Conservation (phyloP, 2,113 vertebrate genomes). For the Orthonyx spaldingii region DNA sequence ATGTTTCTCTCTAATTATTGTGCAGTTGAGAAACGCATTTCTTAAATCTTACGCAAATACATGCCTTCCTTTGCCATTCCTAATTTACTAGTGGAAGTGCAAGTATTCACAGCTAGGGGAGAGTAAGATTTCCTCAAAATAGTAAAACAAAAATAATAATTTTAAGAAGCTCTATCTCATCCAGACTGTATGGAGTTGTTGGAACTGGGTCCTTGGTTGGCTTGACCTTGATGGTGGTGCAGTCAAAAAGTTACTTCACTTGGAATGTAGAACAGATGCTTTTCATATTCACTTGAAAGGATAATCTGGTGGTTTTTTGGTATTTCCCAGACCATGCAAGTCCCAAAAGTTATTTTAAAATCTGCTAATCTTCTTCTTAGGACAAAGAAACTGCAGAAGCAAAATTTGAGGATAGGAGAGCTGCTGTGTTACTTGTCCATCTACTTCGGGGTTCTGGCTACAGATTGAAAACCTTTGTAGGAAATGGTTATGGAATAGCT, state of each 20-base stretch:
- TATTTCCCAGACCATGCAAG: background rate
- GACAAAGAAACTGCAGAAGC: background rate
- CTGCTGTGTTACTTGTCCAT: background rate
- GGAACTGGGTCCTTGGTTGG: background rate
- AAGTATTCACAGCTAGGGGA: background rate
- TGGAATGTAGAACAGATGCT: conserved; percentile 10
- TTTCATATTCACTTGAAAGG: background rate
- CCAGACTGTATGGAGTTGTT: background rate
- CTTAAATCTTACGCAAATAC: background rate
- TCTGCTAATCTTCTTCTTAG: background rate
- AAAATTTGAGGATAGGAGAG: background rate
- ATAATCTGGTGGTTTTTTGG: background rate
- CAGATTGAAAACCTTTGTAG: background rate
- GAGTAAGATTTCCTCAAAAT: background rate
- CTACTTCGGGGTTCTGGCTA: background rate
- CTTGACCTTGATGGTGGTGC: background rate
- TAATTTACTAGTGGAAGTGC: background rate
- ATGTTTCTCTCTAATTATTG: background rate
- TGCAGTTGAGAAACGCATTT: background rate
- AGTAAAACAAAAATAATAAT: background rate
- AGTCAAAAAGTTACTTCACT: background rate
- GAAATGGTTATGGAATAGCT: background rate
- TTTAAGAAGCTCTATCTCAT: background rate
- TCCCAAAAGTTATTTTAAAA: background rate
- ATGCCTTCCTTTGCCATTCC: background rate